Evolutionary conservation across 2,888 invertebrate genomes (phyloP), one percentile per base, ranked within the genome.

Genomic region (Leptopilina syphax): DNA sequence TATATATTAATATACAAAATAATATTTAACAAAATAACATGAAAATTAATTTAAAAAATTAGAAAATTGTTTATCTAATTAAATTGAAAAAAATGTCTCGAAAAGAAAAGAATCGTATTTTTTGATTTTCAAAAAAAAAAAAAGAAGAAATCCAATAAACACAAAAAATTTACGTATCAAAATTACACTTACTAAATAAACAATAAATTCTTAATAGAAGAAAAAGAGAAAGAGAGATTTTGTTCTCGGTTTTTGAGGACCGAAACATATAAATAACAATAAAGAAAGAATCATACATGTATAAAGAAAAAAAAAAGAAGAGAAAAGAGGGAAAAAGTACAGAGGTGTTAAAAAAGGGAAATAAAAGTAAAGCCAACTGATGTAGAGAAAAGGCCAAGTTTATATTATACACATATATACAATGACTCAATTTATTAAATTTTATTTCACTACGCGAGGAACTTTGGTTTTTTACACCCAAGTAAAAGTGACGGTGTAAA

Each of bases 401-500:
- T 63, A 18, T 24, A 63, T 7, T 8, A 44, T 44, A 54, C 13
- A 50, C 13, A 54, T 76, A 24, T 3, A 57, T 63, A 41, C 18
- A 44, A 65, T 63, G 41, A 57, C 34, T 57, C 27, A 57, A 57
- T 57, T 57, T 76, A 57, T 76, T 76, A 54, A 57, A 76, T 70
- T 54, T 54, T 54, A 60, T 76, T 27, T 47, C 27, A 76, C 60
- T 70, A 44, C 9, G 54, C 10, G 47, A 18, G 41, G 63, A 77
- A 65, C 63, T 50, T 47, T 77, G 65, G 65, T 66, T 65, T 34
- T 77, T 65, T n/a, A 41, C 54, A 54, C 65, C 60, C 66, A 27
- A 81, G 78, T 78, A 78, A 78, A 83, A 83, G 80, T 57, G 57
- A 27, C 60, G 63, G 67, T 70, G 44, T 50, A 70, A 24, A 70